phyloP scores from a whole-genome alignment of 2,797 vertebrate genomes.

The Pseudomugil tenellus region DNA sequence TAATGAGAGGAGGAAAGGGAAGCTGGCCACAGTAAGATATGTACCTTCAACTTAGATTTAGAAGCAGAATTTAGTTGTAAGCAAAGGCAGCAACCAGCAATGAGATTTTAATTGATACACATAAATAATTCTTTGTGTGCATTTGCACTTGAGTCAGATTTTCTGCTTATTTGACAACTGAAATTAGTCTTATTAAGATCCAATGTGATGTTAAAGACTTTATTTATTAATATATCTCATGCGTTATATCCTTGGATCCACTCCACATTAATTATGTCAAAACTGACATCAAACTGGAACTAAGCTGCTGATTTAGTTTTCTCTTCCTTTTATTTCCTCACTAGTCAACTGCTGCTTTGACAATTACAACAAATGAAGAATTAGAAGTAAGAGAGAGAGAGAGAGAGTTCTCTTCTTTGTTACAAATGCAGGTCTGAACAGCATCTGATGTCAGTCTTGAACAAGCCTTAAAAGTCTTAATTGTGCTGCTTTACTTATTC shows the following conservation, averaged over 20 bases:
- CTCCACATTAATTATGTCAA: slow-evolving; percentile 84
- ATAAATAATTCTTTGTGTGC: slow-evolving; percentile 95
- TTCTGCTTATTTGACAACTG: slow-evolving; percentile 86
- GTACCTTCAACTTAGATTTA: slow-evolving; percentile 84
- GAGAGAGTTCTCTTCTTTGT: slow-evolving; percentile 63
- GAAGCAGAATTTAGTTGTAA: slow-evolving; percentile 83
- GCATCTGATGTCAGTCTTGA: slow-evolving; percentile 9
- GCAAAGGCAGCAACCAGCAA: slow-evolving; percentile 87
- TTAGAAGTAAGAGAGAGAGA: slow-evolving; percentile 66
- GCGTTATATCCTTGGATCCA: slow-evolving; percentile 82
- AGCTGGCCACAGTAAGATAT: slow-evolving; percentile 75
- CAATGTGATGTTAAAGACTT: slow-evolving; percentile 81
- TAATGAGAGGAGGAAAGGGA: slow-evolving; percentile 77
- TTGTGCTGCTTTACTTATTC: slow-evolving; percentile 25
- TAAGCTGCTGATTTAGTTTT: slow-evolving; percentile 63
- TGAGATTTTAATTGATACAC: slow-evolving; percentile 93
- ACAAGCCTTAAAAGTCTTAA: slow-evolving; percentile 19
- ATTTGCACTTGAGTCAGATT: slow-evolving; percentile 87
- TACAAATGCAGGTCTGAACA: slow-evolving; percentile 66
- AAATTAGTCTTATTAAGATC: slow-evolving; percentile 84
- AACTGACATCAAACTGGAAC: slow-evolving; percentile 79
- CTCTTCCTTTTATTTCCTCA: slow-evolving; percentile 64
- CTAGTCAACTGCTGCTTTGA: slow-evolving; percentile 50
- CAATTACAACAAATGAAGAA: too few species aligned
- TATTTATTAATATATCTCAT: slow-evolving; percentile 84